Evolutionary conservation across 2,113 vertebrate genomes (phyloP).

Genomic region (Siniperca knerii): DNA sequence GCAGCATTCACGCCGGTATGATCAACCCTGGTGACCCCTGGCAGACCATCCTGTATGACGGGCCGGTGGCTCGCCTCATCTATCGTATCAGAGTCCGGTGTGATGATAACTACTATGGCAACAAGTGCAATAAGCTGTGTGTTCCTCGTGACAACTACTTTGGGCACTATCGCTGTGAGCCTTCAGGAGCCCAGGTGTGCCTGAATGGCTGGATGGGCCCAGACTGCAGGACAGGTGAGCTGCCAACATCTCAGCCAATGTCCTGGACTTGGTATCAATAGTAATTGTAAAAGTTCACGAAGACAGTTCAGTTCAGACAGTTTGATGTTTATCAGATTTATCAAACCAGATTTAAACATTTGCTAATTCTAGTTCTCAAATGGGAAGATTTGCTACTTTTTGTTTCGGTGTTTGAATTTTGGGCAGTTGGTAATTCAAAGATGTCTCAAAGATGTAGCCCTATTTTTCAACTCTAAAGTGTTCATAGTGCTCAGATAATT

Average conservation of each 20-base stretch:
- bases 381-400: background rate
- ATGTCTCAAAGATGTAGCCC: background rate
- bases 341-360: background rate
- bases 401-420: too few species aligned
- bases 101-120: slow-evolving; percentile 93
- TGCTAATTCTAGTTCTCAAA: background rate
- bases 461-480: background rate
- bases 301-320: background rate
- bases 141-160: slow-evolving; percentile 94
- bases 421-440: too few species aligned
- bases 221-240: slow-evolving; percentile 91
- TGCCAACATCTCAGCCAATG: too few species aligned
- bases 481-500: background rate
- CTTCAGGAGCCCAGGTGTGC: slow-evolving; percentile 92
- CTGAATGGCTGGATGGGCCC: slow-evolving; percentile 97
- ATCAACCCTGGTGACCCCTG: slow-evolving; percentile 94
- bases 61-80: slow-evolving; percentile 89
- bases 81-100: slow-evolving; percentile 93
- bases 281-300: background rate
- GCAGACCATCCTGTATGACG: slow-evolving; percentile 89
- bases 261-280: background rate
- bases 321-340: background rate
- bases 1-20: slow-evolving; percentile 90
- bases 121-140: slow-evolving; percentile 95
- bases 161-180: slow-evolving; percentile 94